These are phyloP conservation scores for Apis florea DNA, from an alignment of 1,140 invertebrate genomes.

Conservation along the genomic window DNA sequence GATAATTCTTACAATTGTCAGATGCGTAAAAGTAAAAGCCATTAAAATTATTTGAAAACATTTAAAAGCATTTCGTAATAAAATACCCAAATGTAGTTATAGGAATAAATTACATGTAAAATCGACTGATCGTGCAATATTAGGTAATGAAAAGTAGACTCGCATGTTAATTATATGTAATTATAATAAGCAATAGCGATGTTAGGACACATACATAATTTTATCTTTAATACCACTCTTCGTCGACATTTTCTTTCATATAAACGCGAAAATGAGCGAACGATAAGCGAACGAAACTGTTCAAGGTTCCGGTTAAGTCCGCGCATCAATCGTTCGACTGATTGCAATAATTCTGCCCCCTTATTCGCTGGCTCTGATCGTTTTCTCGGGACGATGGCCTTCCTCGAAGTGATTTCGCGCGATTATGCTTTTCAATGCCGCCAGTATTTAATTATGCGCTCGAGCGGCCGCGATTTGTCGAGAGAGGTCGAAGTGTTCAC, in stretches of 20 bases:
- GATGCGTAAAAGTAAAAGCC: too few species aligned
- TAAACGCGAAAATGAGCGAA: constrained; percentile 17
- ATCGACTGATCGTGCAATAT: too few species aligned
- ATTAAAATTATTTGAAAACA: too few species aligned
- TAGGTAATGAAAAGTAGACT: too few species aligned
- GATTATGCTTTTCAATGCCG: constrained; percentile 44
- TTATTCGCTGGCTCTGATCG: constrained; percentile 45
- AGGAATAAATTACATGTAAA: too few species aligned
- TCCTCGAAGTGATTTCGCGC: constrained; percentile 65
- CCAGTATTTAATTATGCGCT: constrained; percentile 20
- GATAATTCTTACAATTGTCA: too few species aligned
- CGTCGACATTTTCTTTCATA: neutral
- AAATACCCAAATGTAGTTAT: too few species aligned
- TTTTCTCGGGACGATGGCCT: constrained; percentile 57
- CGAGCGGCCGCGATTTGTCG: neutral
- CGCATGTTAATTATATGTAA: too few species aligned
- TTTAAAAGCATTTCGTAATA: too few species aligned
- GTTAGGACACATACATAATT: neutral
- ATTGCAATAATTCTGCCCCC: constrained; percentile 63
- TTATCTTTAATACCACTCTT: neutral
- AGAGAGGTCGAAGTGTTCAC: neutral
- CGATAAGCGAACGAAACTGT: constrained; percentile 27
- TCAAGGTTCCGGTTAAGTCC: constrained; percentile 41
- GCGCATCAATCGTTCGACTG: constrained; percentile 43
- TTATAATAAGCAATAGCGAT: too few species aligned